Conservation (phyloP, 2,113 vertebrate species). For the Amphiprion ocellaris region DNA sequence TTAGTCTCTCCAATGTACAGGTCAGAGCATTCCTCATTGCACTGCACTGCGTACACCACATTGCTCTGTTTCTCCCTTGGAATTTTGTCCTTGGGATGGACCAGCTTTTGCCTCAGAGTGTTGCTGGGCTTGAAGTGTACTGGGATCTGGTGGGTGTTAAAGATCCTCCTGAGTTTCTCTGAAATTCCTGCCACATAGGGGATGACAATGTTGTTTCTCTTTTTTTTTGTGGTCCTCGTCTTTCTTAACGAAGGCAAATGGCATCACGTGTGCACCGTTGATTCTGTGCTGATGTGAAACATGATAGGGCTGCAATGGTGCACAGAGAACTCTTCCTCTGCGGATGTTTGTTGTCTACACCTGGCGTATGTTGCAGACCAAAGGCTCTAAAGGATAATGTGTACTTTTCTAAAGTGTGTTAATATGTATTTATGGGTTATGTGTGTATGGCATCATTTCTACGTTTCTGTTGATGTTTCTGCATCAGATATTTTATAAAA, state of each 20-base stretch:
- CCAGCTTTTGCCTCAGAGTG: too few relatives aligned
- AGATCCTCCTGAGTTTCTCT: too few relatives aligned
- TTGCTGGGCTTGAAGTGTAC: too few relatives aligned
- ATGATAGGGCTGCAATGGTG: slow-evolving; percentile 68
- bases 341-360: slow-evolving; percentile 57
- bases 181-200: too few relatives aligned
- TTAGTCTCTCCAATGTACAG: too few relatives aligned
- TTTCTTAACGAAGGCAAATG: slow-evolving; percentile 39
- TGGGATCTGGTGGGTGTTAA: too few relatives aligned
- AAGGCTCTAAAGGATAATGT: slow-evolving; percentile 71
- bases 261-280: slow-evolving; percentile 54
- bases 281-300: slow-evolving; percentile 42
- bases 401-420: slow-evolving; percentile 75
- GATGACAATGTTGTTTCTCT: too few relatives aligned
- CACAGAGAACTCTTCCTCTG: slow-evolving; percentile 63
- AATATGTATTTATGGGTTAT: slow-evolving; percentile 75
- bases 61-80: too few relatives aligned
- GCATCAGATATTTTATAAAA: slow-evolving; percentile 83
- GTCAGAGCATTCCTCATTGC: too few relatives aligned
- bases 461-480: slow-evolving; percentile 78
- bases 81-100: too few relatives aligned
- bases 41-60: too few relatives aligned
- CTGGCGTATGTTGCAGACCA: slow-evolving; percentile 69
- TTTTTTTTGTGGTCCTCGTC: too few relatives aligned
- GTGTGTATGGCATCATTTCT: slow-evolving; percentile 75